These are phyloP conservation scores for Leucania comma DNA, from an alignment of 2,888 invertebrate species.

Conservation along the genomic window DNA sequence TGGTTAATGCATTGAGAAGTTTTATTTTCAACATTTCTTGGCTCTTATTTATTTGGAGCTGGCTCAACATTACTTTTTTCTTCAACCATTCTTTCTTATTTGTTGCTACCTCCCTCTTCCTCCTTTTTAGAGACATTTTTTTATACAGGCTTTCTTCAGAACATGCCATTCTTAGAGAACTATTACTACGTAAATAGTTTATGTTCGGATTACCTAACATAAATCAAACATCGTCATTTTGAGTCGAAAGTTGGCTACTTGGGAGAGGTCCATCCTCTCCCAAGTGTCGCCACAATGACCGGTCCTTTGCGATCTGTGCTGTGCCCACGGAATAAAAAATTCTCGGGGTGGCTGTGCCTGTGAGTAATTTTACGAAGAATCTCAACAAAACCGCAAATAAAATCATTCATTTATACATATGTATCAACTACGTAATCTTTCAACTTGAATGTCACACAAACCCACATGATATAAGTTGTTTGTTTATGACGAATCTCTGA, in stretches of 20 bases:
- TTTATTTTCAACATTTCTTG: neutral
- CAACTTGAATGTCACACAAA: constrained; percentile 65
- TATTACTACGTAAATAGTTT: neutral
- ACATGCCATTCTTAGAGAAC: neutral
- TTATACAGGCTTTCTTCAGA: neutral
- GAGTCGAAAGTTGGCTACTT: no score
- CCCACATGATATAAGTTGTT: constrained; percentile 69
- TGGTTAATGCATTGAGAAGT: neutral
- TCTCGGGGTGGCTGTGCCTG: no score
- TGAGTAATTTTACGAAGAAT: neutral
- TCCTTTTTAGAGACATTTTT: neutral
- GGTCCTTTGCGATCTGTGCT: no score
- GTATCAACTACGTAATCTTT: constrained; percentile 52
- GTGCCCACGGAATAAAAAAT: no score
- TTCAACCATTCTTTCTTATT: neutral
- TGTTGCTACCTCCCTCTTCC: neutral
- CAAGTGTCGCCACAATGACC: no score
- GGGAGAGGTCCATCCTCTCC: no score
- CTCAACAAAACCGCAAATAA: constrained; percentile 13
- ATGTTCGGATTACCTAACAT: neutral
- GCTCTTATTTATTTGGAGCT: neutral
- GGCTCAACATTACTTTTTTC: neutral
- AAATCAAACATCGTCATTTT: no score
- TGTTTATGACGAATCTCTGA: constrained; percentile 73
- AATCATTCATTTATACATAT: constrained; percentile 21